phyloP scores from a whole-genome alignment of 1,140 invertebrate species.

The Drosophila pandora region DNA sequence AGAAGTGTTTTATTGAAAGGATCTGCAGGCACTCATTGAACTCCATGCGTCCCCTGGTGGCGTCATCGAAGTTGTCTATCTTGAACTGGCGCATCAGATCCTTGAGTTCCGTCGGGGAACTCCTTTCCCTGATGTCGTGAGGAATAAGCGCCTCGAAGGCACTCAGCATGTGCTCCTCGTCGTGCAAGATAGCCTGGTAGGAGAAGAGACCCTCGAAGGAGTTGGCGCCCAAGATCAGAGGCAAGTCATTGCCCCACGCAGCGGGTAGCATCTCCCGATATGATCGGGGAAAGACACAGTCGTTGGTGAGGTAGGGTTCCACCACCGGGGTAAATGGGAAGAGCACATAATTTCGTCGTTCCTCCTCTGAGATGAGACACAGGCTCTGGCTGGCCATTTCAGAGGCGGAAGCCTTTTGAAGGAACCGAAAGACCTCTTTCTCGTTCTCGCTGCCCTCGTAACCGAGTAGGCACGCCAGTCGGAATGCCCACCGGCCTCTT shows the following conservation, averaged over 20 bases:
- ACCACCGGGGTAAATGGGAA: conserved; percentile 81
- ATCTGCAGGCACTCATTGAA: conserved; percentile 59
- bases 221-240: conserved; percentile 80
- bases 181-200: conserved; percentile 45
- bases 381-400: conserved; percentile 30
- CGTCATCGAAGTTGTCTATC: conserved; percentile 50
- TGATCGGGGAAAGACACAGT: conserved; percentile 67
- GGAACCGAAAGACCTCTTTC: conserved; percentile 73
- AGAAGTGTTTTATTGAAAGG: conserved; percentile 74
- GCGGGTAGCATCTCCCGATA: conserved; percentile 62
- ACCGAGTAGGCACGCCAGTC: conserved; percentile 59
- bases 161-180: conserved; percentile 51
- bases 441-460: conserved; percentile 79
- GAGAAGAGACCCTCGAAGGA: conserved; percentile 82
- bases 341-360: conserved; percentile 41
- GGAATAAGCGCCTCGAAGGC: conserved; percentile 58
- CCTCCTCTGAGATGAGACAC: conserved; percentile 33
- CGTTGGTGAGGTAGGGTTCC: conserved; percentile 70
- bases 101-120: conserved; percentile 35
- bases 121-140: conserved; percentile 20
- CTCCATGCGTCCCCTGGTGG: conserved; percentile 48
- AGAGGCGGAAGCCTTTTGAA: conserved; percentile 56
- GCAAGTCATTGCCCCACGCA: conserved; percentile 82
- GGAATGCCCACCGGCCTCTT: conserved; percentile 44
- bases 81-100: conserved; percentile 52